phyloP scores from a whole-genome alignment of 2,797 vertebrate species.

The Phalloptychus januarius region DNA sequence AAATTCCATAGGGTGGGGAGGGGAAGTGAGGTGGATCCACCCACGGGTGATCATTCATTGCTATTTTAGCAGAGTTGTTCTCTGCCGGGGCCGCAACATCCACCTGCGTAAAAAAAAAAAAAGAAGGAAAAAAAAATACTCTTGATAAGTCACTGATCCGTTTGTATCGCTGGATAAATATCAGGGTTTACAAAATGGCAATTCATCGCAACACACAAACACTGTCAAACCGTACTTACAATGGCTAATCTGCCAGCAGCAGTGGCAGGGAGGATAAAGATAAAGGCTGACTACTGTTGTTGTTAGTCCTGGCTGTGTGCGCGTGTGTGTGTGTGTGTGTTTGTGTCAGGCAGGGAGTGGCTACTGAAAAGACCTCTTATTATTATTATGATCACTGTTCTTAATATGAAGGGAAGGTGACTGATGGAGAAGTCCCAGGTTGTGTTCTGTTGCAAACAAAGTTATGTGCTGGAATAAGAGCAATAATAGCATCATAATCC shows the following conservation, averaged over 20 bases:
- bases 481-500: conserved; percentile 81
- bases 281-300: conserved; percentile 59
- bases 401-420: conserved; percentile 65
- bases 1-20: conserved; percentile 69
- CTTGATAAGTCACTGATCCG: conserved; percentile 26
- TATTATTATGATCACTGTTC: conserved; percentile 25
- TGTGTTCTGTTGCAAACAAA: conserved; percentile 75
- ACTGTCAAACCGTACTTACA: conserved; percentile 38
- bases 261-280: conserved; percentile 43
- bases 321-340: conserved; percentile 12
- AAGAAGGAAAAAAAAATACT: not conserved
- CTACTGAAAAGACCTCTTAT: conserved; percentile 61
- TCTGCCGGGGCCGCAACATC: conserved; percentile 56
- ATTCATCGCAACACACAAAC: conserved; percentile 36
- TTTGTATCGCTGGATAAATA: conserved; percentile 36
- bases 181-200: conserved; percentile 22
- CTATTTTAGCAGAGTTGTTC: conserved; percentile 65
- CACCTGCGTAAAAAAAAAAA: conserved; percentile 47
- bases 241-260: conserved; percentile 52
- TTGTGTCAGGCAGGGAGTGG: conserved; percentile 43
- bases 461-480: conserved; percentile 73
- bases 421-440: conserved; percentile 77
- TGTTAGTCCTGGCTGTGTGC: conserved; percentile 60
- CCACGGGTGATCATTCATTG: conserved; percentile 72
- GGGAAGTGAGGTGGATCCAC: conserved; percentile 64